Base-by-base conservation (phyloP, 92 coral and sea anemone species). In the Montipora capitata region DNA sequence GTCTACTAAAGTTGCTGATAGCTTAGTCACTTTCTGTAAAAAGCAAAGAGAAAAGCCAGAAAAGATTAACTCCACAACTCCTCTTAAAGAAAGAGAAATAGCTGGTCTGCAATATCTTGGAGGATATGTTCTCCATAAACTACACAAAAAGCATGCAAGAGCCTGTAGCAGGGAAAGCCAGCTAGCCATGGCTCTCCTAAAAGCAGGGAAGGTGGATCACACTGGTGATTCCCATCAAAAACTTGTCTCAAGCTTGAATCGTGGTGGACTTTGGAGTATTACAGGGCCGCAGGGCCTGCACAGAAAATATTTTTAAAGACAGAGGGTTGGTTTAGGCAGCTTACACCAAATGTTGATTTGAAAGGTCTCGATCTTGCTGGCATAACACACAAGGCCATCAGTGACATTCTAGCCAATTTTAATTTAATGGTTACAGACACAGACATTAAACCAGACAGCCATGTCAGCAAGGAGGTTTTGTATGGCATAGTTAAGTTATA, bases 61-160 rank as follows among this genome's bases (percentile, higher is more conserved):
- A 15, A 52, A 41, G n/a, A 80, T 68, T 12, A 64, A 62, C 52
- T 51, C 40, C 35, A 15, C 74, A 80, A 63, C 75, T 40, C 74
- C 15, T 14, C 42, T 84, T 1, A 18, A 40, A 35, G 88, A 75
- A 39, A 84, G 63, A 79, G 73, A 74, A 62, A 84, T 18, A 72
- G 84, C 89, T 40, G 84, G 89, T 13, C 86, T 87, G 13, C 83
- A 80, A 40, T 74, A 88, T 76, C 72, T 88, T 12, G 72, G 76
- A 17, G 87, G 93, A 17, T 84, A 89, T 84, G 89, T 83, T 27
- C 84, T 78, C 41, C 93, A 89, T 40, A 82, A 85, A 40, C 44
- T 89, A 18, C 75, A 90, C 86, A 70, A 81, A 57, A 90, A 90
- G 74, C 93, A 85, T 51, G 73, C 83, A 16, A 73, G 57, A 84